Conservation (phyloP, 2,888 invertebrate species). For the Unio pictorum region DNA sequence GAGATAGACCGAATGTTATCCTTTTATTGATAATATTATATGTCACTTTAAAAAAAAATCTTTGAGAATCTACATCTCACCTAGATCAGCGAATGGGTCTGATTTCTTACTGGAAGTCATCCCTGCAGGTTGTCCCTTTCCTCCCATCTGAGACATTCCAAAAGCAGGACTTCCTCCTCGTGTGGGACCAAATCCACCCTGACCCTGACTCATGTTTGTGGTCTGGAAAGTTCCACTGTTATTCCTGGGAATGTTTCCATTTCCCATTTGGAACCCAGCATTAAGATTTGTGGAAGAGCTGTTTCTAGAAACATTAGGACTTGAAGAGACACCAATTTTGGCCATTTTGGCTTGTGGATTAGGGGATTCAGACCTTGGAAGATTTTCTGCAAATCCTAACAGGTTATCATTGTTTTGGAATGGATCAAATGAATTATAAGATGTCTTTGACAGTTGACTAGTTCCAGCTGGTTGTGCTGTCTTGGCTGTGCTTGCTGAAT, state of each 20-base stretch:
- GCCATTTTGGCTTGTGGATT: conserved; percentile 4
- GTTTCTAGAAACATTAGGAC: conserved; percentile 41
- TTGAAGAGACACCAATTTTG: conserved; percentile 16
- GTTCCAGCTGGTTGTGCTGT: conserved; percentile 26
- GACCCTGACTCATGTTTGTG: conserved; percentile 24
- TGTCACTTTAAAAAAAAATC: too few relatives aligned
- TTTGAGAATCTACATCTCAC: conserved; percentile 34
- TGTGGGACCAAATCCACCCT: conserved; percentile 11
- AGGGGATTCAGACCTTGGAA: background rate
- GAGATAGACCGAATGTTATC: too few relatives aligned
- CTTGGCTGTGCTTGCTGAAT: conserved; percentile 14
- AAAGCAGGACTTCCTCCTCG: conserved; percentile 11
- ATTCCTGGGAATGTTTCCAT: conserved; percentile 19
- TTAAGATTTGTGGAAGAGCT: conserved; percentile 37
- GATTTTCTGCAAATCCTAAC: too few relatives aligned
- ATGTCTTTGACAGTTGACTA: conserved; percentile 13
- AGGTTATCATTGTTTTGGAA: conserved; percentile 34
- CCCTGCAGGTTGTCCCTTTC: conserved; percentile 12
- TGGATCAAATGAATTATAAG: conserved; percentile 54
- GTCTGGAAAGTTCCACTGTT: conserved; percentile 27
- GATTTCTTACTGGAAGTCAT: too few relatives aligned
- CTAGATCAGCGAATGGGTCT: conserved; percentile 67
- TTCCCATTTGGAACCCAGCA: conserved; percentile 13
- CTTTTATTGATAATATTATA: too few relatives aligned
- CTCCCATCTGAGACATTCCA: conserved; percentile 2